Percentiles rank a stretch among this genome's conserved stretches.
Evolutionary conservation across 2,888 invertebrate genomes (phyloP).

Genomic region (Tenthredo amoena): DNA sequence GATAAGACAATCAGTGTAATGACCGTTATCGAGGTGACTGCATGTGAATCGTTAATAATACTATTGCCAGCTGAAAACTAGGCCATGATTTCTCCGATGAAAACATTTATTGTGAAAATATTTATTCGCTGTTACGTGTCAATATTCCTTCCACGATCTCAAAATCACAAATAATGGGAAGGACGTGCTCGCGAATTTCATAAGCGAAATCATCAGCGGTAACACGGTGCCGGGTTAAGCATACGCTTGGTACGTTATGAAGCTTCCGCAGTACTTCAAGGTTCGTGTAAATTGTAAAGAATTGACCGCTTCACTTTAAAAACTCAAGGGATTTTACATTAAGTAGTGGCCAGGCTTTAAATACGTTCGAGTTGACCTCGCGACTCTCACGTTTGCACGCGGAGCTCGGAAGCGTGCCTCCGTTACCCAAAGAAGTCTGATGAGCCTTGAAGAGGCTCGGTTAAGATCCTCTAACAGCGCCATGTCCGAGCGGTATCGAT

Average conservation of each 20-base stretch:
- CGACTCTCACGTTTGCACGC: constrained; percentile 50
- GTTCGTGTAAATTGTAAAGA: constrained; percentile 34
- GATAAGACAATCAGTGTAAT: constrained; percentile 37
- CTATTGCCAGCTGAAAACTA: not conserved
- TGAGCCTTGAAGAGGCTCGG: constrained; percentile 25
- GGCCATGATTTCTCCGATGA: constrained; percentile 15
- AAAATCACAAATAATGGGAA: constrained; percentile 4
- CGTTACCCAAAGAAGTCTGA: constrained; percentile 40
- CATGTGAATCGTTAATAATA: constrained; percentile 3
- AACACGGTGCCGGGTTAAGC: constrained; percentile 33
- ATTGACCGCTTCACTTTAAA: constrained; percentile 8
- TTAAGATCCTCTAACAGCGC: constrained; percentile 17
- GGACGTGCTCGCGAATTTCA: constrained; percentile 42
- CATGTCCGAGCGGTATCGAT: constrained; percentile 43
- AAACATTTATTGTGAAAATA: not conserved
- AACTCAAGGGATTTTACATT: not conserved
- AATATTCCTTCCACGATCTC: constrained; percentile 25
- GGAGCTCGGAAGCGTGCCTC: constrained; percentile 47
- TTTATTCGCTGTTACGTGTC: not conserved
- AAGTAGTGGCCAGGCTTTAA: constrained; percentile 45
- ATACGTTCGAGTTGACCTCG: constrained; percentile 42
- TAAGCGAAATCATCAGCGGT: not conserved
- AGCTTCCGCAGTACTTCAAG: constrained; percentile 28
- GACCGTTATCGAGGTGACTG: constrained; percentile 28
- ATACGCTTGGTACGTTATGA: constrained; percentile 19